phyloP scores from a whole-genome alignment of 2,113 vertebrate species.

The Hippocampus abdominalis region DNA sequence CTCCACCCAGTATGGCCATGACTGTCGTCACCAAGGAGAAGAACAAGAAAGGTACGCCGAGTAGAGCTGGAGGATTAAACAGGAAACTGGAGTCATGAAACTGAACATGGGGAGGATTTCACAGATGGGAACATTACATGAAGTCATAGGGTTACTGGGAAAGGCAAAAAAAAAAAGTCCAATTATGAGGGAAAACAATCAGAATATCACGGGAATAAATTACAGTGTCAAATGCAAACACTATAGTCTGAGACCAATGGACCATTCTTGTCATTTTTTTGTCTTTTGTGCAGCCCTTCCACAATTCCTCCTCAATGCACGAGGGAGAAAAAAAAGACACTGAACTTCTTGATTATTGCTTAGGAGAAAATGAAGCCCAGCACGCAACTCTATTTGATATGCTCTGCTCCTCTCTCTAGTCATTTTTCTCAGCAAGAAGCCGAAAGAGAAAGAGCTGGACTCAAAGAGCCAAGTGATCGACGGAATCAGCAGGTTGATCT shows the following conservation, averaged over 20 bases:
- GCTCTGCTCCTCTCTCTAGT: conserved; percentile 58
- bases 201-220: neutral
- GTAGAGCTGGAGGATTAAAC: neutral
- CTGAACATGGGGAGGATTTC: neutral
- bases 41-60: conserved; percentile 72
- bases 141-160: neutral
- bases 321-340: neutral
- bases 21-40: conserved; percentile 93
- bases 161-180: neutral
- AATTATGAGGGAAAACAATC: neutral
- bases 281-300: too few species aligned
- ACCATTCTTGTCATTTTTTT: too few species aligned
- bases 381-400: neutral
- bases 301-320: neutral
- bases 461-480: conserved; percentile 89
- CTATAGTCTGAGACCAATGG: neutral
- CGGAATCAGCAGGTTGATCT: conserved; percentile 88
- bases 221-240: neutral
- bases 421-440: conserved; percentile 89
- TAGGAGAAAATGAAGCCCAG: neutral
- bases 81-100: too few species aligned
- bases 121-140: neutral
- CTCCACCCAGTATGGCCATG: conserved; percentile 89
- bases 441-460: conserved; percentile 86
- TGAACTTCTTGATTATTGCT: neutral